Conservation (phyloP, 2,888 invertebrate genomes). For the Diaprepes abbreviatus region DNA sequence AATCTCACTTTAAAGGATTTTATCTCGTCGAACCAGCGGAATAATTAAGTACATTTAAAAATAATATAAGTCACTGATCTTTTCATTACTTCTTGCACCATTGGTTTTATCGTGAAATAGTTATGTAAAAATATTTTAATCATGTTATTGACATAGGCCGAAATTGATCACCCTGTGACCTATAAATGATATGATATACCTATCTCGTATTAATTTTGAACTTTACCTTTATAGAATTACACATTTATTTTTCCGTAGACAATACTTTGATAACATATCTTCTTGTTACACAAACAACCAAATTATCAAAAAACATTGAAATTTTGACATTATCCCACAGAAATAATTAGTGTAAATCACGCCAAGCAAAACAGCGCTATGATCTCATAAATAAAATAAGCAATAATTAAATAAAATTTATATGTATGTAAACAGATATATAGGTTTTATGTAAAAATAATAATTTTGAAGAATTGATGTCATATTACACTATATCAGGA, state of each 20-base stretch:
- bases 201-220: neutral
- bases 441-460: too few relatives aligned
- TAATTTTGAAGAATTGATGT: too few relatives aligned
- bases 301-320: slow-evolving; percentile 1
- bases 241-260: neutral
- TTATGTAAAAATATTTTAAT: slow-evolving; percentile 6
- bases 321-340: too few relatives aligned
- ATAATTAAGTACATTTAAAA: too few relatives aligned
- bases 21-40: too few relatives aligned
- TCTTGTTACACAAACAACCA: slow-evolving; percentile 1
- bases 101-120: neutral
- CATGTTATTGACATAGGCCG: neutral
- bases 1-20: too few relatives aligned
- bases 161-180: neutral
- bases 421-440: too few relatives aligned
- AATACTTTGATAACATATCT: neutral
- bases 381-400: too few relatives aligned
- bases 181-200: neutral
- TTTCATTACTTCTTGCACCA: neutral
- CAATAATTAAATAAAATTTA: too few relatives aligned
- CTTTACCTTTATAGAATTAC: neutral
- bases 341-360: too few relatives aligned
- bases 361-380: too few relatives aligned
- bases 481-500: too few relatives aligned
- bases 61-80: neutral